These are phyloP conservation scores for Hydrozoanthus tunicans DNA, from an alignment of 64 coral and sea anemone species.

Conservation along the genomic window DNA sequence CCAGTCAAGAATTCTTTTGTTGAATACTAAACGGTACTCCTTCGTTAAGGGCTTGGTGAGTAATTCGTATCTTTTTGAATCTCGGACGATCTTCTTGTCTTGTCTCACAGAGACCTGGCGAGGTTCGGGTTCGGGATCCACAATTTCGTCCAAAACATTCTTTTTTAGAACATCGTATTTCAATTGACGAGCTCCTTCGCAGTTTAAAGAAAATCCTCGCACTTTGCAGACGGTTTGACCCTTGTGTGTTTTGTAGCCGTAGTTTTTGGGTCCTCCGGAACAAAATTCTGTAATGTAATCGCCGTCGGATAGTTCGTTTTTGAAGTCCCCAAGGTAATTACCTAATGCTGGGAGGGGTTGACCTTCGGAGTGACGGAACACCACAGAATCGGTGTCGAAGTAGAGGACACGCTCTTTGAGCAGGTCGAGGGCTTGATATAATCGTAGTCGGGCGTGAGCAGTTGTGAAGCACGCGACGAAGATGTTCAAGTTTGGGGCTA, in stretches of 20 bases:
- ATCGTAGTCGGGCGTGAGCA: too few species aligned
- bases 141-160: constrained; percentile 8
- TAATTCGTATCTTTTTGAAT: constrained; percentile 19
- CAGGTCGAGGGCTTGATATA: constrained; percentile 4
- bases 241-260: too few species aligned
- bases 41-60: constrained; percentile 14
- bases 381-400: too few species aligned
- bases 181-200: too few species aligned
- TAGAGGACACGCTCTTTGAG: too few species aligned
- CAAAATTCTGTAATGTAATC: too few species aligned
- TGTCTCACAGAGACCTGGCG: neutral
- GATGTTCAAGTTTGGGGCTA: neutral
- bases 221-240: too few species aligned
- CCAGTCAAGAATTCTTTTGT: neutral
- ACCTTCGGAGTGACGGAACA: too few species aligned
- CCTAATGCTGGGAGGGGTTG: neutral
- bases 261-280: too few species aligned
- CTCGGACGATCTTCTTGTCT: constrained; percentile 33
- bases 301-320: too few species aligned
- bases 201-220: too few species aligned
- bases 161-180: neutral
- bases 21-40: neutral
- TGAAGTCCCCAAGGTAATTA: neutral
- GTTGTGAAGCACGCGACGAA: neutral
- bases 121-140: too few species aligned